Conservation (phyloP, 1,140 invertebrate genomes). For the Acromyrmex echinatior region DNA sequence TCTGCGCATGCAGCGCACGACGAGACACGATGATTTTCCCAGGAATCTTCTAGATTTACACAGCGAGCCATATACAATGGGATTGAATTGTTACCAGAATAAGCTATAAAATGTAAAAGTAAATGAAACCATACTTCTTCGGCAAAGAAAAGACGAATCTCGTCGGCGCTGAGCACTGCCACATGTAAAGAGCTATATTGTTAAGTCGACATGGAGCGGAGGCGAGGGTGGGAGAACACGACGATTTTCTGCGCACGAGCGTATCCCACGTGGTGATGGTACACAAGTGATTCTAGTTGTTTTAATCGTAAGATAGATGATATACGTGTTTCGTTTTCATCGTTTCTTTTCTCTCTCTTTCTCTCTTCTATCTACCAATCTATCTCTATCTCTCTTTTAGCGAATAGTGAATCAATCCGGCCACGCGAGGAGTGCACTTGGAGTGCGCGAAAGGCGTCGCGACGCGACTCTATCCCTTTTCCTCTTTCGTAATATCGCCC, state of each 20-base stretch:
- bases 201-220: conserved; percentile 61
- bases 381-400: conserved; percentile 63
- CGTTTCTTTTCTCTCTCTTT: conserved; percentile 54
- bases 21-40: conserved; percentile 40
- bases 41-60: not conserved
- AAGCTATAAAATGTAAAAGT: not conserved
- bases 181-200: conserved; percentile 39
- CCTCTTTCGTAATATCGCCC: conserved; percentile 41
- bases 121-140: not conserved
- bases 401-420: conserved; percentile 68
- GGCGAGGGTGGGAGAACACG: no score
- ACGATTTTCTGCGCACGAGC: no score
- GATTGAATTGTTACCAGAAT: conserved; percentile 13
- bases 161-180: conserved; percentile 58
- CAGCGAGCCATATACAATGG: not conserved
- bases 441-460: conserved; percentile 80
- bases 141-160: conserved; percentile 34
- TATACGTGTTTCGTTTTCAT: conserved; percentile 66
- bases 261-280: conserved; percentile 83
- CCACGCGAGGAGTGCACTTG: conserved; percentile 64
- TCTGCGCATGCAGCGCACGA: conserved; percentile 33
- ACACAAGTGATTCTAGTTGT: conserved; percentile 84
- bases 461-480: conserved; percentile 59
- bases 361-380: conserved; percentile 41
- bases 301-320: conserved; percentile 78